Evolutionary conservation across 2,888 invertebrate genomes (phyloP).

Genomic region (Bellardia bayeri): DNA sequence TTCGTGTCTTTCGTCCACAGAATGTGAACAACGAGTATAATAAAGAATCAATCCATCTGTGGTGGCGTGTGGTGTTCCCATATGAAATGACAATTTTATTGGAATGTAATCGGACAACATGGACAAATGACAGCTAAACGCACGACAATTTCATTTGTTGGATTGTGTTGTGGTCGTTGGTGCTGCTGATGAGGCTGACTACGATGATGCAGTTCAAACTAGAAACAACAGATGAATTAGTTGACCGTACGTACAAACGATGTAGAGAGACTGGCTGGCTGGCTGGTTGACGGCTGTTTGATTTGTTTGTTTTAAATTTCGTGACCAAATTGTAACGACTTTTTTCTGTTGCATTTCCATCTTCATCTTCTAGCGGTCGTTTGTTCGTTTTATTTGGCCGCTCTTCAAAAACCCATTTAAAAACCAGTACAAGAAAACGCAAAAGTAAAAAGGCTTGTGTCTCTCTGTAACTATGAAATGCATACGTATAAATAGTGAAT

Average conservation of each 20-base stretch:
- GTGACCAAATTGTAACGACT: constrained; percentile 76
- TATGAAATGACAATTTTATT: constrained; percentile 75
- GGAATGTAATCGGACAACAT: constrained; percentile 73
- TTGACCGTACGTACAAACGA: background rate
- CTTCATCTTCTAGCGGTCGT: constrained; percentile 52
- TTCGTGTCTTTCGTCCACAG: constrained; percentile 46
- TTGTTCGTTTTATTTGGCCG: background rate
- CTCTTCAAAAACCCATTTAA: constrained; percentile 47
- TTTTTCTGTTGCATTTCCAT: constrained; percentile 71
- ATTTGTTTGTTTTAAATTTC: constrained; percentile 66
- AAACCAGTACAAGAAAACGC: constrained; percentile 39
- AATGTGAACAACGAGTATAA: background rate
- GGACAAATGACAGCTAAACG: constrained; percentile 73
- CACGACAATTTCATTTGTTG: constrained; percentile 66
- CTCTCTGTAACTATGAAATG: constrained; percentile 2
- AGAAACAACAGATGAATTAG: constrained; percentile 36
- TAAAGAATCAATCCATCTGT: constrained; percentile 63
- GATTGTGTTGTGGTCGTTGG: background rate
- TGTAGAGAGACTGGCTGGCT: background rate
- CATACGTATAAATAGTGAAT: background rate
- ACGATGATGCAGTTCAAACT: constrained; percentile 7
- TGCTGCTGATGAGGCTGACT: background rate
- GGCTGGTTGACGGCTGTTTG: constrained; percentile 11
- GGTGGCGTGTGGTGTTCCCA: constrained; percentile 68
- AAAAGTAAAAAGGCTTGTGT: constrained; percentile 37